Base-by-base conservation (phyloP, 2,797 vertebrate genomes). In the Australoheros facetus region DNA sequence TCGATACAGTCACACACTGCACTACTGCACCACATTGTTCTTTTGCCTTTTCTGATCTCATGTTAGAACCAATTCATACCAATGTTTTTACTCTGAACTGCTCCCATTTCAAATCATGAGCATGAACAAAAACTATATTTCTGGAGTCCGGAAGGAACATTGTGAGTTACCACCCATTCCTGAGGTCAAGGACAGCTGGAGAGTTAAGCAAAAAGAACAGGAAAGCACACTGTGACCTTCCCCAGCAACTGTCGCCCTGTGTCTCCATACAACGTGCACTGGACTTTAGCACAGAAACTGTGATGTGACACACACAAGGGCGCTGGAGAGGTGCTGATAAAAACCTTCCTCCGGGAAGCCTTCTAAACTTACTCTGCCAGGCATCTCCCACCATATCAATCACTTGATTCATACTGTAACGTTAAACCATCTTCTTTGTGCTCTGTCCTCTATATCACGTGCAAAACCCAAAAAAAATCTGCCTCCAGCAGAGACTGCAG, bases 181-280 rank as follows among this genome's bases (percentile, higher is more conserved):
- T 83, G 87, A 87, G 91, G 88, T 92, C 92, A 88, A n/a, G 77
- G 83, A 73, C 75, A 88, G 21, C 77, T 72, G 59, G 69, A n/a
- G 73, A 57, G 34, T 34, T 57, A 76, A 59, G 57, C 37, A 69
- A 39, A 42, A 64, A 26, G 58, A 34, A 73, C 12, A 58, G 84
- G 81, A 90, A 83, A 77, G 69, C 45, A 4, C 34, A 60, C 51
- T 53, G 1, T 75, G 89, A 85, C 87, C 77, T 85, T 74, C 57
- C 72, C 72, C 30, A 23, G 62, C 23, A 32, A 73, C 77, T 53
- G 74, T 74, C 73, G 54, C 74, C 70, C 55, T 54, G 78, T 7
- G 2, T 56, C 59, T 80, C 62, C 48, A 39, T 80, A 69, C 64
- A 71, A 73, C 82, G 73, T 66, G n/a, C 19, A 56, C 54, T 78